A percentile compares a stretch with the other conserved stretches of the same genome.
phyloP scores from a whole-genome alignment of 2,888 invertebrate species.

The Hololepta plana region DNA sequence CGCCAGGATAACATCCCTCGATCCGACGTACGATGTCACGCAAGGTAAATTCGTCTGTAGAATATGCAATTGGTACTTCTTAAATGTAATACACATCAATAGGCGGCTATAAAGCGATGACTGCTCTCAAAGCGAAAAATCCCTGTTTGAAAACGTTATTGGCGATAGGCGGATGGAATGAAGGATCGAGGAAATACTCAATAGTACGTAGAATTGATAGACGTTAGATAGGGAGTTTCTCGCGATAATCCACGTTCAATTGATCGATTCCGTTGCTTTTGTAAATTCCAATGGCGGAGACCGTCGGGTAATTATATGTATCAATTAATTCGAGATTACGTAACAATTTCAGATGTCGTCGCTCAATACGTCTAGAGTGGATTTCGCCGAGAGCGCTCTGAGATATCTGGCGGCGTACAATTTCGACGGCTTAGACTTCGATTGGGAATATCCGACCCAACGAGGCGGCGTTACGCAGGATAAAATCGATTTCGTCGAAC shows the following conservation, averaged over 20 bases:
- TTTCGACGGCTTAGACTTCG: constrained; percentile 33
- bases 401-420: constrained; percentile 24
- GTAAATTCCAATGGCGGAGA: no score
- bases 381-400: constrained; percentile 27
- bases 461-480: constrained; percentile 27
- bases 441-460: constrained; percentile 31
- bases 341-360: constrained; percentile 24
- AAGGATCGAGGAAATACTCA: constrained; percentile 28
- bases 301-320: no score
- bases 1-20: constrained; percentile 26
- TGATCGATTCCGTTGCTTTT: no score
- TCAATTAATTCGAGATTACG: not conserved
- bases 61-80: not conserved
- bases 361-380: constrained; percentile 18
- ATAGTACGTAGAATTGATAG: constrained; percentile 18
- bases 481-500: constrained; percentile 23
- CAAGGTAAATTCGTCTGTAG: constrained; percentile 15
- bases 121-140: constrained; percentile 24
- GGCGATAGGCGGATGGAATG: constrained; percentile 33
- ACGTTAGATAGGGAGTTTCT: no score
- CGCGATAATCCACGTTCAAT: no score
- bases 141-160: constrained; percentile 27
- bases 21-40: constrained; percentile 22
- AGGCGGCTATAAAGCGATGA: constrained; percentile 20
- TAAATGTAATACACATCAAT: not conserved